Percentiles rank a stretch among this genome's conserved stretches.
phyloP scores from a whole-genome alignment of 2,888 invertebrate species.

The Eucriotettix oculatus region DNA sequence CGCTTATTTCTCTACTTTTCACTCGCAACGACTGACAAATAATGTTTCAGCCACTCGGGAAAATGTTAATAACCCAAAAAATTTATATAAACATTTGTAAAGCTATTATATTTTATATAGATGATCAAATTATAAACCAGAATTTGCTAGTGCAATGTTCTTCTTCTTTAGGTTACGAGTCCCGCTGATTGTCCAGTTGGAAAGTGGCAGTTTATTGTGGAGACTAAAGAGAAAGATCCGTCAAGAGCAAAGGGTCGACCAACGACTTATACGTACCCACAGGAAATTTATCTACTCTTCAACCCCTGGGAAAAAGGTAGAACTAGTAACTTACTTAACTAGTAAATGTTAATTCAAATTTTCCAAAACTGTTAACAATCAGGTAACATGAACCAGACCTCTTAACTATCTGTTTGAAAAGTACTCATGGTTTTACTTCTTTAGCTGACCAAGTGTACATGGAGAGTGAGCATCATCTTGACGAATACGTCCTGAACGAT shows the following conservation, averaged over 20 bases:
- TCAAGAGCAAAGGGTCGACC: conserved; percentile 9
- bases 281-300: conserved; percentile 57
- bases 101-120: too few species aligned
- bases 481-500: conserved; percentile 65
- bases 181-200: conserved; percentile 49
- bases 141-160: too few species aligned
- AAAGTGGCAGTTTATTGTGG: conserved; percentile 45
- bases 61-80: too few species aligned
- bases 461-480: conserved; percentile 47
- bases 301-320: conserved; percentile 74
- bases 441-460: conserved; percentile 61
- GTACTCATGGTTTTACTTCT: neutral
- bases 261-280: conserved; percentile 37
- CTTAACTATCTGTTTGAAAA: neutral
- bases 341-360: neutral
- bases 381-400: neutral
- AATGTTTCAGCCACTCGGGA: too few species aligned
- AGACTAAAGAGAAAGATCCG: conserved; percentile 29
- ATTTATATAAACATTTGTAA: too few species aligned
- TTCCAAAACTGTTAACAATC: neutral
- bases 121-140: too few species aligned
- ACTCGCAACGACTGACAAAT: too few species aligned
- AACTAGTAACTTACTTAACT: conserved; percentile 11
- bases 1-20: too few species aligned
- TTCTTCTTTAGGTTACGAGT: conserved; percentile 15